phyloP scores from a whole-genome alignment of 2,113 vertebrate species.

The Zootoca vivipara region DNA sequence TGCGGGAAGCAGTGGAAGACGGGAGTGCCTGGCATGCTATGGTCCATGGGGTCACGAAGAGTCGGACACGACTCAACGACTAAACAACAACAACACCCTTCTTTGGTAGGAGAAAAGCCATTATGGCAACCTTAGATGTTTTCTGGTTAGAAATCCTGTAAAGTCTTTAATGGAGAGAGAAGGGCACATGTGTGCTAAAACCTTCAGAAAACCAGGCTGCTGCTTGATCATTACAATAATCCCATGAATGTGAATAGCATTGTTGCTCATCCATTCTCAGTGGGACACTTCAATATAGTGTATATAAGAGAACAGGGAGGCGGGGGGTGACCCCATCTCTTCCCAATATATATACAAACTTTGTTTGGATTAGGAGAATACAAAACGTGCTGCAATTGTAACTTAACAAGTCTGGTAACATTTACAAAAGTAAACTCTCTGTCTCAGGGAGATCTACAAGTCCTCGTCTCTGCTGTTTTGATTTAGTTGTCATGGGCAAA shows the following conservation, averaged over 20 bases:
- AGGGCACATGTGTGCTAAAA: not conserved
- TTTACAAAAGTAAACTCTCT: constrained; percentile 41
- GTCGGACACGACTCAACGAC: too few relatives aligned
- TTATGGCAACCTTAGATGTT: not conserved
- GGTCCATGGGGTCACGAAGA: too few relatives aligned
- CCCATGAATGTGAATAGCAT: not conserved
- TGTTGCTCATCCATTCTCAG: not conserved
- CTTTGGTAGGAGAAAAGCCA: not conserved
- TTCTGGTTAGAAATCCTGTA: not conserved
- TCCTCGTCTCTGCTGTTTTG: constrained; percentile 46
- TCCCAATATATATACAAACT: not conserved
- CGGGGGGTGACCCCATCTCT: too few relatives aligned
- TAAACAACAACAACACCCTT: too few relatives aligned
- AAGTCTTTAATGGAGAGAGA: not conserved
- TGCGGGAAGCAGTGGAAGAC: too few relatives aligned
- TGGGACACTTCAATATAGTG: not conserved
- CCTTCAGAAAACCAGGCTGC: not conserved
- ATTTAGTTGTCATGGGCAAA: constrained; percentile 38
- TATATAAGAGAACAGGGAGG: not conserved
- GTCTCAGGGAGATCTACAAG: constrained; percentile 13
- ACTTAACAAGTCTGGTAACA: not conserved
- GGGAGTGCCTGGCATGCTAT: too few relatives aligned
- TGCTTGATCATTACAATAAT: not conserved
- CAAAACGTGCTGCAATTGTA: constrained; percentile 7
- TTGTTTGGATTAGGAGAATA: constrained; percentile 31